Conservation (phyloP, 1,140 invertebrate genomes). For the Frieseomelitta varia region DNA sequence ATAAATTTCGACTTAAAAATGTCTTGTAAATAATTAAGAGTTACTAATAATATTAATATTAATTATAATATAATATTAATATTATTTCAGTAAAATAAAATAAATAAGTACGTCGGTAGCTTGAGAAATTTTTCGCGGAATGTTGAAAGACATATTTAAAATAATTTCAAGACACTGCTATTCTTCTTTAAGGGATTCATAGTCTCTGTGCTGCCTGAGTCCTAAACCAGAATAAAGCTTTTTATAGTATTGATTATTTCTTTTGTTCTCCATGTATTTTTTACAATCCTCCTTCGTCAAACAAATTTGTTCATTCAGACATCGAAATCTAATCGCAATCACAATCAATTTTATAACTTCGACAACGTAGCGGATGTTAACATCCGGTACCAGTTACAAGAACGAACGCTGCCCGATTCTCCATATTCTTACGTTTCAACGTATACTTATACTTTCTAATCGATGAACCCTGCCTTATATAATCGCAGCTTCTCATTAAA, state of each 20-base stretch:
- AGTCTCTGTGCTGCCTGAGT: background rate
- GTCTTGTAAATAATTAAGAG: background rate
- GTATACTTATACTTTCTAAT: conserved; percentile 5
- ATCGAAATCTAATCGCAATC: background rate
- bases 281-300: too few species aligned
- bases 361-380: background rate
- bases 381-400: conserved; percentile 1
- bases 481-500: background rate
- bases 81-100: background rate
- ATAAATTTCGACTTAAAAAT: background rate
- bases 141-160: too few species aligned
- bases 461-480: background rate
- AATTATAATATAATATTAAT: background rate
- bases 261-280: too few species aligned
- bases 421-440: conserved; percentile 7
- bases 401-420: background rate
- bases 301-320: background rate
- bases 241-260: background rate
- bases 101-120: background rate
- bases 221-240: background rate
- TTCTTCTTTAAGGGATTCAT: background rate
- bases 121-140: background rate
- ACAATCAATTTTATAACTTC: background rate
- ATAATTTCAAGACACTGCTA: background rate
- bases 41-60: background rate